These are phyloP conservation scores for Oenanthe melanoleuca DNA, from an alignment of 2,113 vertebrate species.

Conservation along the genomic window DNA sequence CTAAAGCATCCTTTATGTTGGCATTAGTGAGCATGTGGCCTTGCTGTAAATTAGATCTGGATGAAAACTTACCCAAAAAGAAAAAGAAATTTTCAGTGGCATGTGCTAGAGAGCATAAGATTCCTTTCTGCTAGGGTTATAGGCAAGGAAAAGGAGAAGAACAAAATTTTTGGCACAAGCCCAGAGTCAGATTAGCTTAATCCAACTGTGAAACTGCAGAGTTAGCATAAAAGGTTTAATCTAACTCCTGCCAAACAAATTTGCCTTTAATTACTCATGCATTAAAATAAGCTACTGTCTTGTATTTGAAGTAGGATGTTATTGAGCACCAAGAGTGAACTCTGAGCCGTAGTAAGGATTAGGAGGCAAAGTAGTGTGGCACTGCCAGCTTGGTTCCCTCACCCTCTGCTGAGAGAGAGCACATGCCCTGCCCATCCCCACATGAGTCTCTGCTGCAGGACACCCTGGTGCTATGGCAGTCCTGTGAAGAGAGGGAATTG, in stretches of 20 bases:
- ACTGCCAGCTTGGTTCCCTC: background rate
- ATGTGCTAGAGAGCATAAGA: background rate
- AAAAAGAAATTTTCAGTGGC: background rate
- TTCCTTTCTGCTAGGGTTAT: constrained; percentile 16
- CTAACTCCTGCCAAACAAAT: constrained; percentile 36
- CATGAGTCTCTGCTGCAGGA: background rate
- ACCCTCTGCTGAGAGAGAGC: background rate
- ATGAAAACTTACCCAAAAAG: background rate
- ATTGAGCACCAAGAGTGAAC: background rate
- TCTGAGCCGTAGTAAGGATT: background rate
- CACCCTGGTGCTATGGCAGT: background rate
- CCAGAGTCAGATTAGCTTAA: constrained; percentile 14
- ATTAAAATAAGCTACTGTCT: background rate
- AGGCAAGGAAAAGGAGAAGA: background rate
- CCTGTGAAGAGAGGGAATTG: background rate
- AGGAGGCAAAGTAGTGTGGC: background rate
- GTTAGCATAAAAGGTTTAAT: constrained; percentile 34
- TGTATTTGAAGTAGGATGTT: constrained; percentile 4
- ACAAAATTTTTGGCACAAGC: constrained; percentile 1
- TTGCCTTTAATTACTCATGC: constrained; percentile 26
- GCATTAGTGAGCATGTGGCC: background rate
- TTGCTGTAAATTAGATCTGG: background rate
- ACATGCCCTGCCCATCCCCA: background rate
- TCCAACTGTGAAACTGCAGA: constrained; percentile 39
- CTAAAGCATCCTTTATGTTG: background rate